Conservation (phyloP, 2,888 invertebrate genomes). For the Idaea aversata region DNA sequence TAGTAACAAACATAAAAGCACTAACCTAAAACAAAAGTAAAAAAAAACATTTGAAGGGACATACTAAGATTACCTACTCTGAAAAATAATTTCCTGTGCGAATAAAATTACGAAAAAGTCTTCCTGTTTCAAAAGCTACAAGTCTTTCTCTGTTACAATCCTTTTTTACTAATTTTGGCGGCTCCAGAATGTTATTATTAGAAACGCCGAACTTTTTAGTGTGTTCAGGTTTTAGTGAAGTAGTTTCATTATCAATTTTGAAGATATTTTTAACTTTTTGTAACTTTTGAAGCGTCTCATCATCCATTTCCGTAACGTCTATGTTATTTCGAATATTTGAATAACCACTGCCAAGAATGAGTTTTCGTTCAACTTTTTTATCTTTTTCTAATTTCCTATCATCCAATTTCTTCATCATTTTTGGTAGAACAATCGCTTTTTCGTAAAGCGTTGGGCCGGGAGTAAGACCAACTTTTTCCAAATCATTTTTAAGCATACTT, state of each 20-base stretch:
- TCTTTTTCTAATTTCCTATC: neutral
- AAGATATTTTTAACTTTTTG: neutral
- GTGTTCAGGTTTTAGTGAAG: neutral
- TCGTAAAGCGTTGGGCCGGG: neutral
- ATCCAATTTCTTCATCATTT: neutral
- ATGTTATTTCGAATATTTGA: neutral
- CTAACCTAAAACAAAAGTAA: too few relatives aligned
- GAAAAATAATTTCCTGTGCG: neutral
- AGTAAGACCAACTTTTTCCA: neutral
- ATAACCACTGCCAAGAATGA: neutral
- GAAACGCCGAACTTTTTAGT: neutral
- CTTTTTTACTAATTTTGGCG: neutral
- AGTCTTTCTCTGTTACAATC: constrained; percentile 3
- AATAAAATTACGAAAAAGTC: constrained; percentile 5
- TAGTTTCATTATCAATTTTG: neutral
- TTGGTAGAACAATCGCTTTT: neutral
- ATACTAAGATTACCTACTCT: neutral
- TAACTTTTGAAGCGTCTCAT: neutral
- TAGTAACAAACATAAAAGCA: too few relatives aligned
- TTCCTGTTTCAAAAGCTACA: constrained; percentile 4
- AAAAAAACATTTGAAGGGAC: too few relatives aligned
- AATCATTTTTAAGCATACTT: neutral
- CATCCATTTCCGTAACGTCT: neutral
- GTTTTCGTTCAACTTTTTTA: neutral
- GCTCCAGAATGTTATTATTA: neutral